Conservation (phyloP, 2,113 vertebrate species). For the Martes martes region DNA sequence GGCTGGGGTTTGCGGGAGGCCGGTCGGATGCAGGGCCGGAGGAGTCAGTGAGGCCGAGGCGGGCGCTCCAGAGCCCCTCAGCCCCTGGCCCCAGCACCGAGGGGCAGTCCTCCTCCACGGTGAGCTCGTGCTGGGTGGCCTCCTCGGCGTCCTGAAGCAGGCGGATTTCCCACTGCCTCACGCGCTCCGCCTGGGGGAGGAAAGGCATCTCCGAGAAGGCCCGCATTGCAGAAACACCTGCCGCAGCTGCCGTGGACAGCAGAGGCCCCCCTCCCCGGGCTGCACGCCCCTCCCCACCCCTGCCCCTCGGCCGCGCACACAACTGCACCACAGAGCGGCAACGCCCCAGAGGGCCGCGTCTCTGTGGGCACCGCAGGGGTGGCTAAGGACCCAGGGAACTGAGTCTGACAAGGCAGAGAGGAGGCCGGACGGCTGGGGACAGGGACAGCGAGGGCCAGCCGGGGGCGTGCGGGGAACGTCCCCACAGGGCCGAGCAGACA, state of each 20-base stretch:
- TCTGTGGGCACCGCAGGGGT: accelerated
- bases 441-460: neutral
- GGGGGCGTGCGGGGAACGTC: accelerated
- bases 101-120: neutral
- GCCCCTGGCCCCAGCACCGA: accelerated
- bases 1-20: neutral
- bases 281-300: neutral
- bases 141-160: constrained; percentile 59
- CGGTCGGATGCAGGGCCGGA: accelerated
- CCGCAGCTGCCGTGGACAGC: neutral
- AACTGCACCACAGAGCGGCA: neutral
- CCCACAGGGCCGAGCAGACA: accelerated
- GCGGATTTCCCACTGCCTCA: constrained; percentile 54
- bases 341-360: neutral
- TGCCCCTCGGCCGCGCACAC: too few species aligned
- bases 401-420: neutral
- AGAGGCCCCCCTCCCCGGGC: neutral
- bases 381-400: neutral
- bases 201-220: neutral
- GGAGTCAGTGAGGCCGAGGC: neutral
- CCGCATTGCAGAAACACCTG: neutral
- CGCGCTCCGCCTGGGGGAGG: constrained; percentile 10
- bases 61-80: neutral
- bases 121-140: constrained; percentile 53
- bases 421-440: neutral